Evolutionary conservation across 2,113 vertebrate genomes (phyloP).

Genomic region (Zosterops japonicus): DNA sequence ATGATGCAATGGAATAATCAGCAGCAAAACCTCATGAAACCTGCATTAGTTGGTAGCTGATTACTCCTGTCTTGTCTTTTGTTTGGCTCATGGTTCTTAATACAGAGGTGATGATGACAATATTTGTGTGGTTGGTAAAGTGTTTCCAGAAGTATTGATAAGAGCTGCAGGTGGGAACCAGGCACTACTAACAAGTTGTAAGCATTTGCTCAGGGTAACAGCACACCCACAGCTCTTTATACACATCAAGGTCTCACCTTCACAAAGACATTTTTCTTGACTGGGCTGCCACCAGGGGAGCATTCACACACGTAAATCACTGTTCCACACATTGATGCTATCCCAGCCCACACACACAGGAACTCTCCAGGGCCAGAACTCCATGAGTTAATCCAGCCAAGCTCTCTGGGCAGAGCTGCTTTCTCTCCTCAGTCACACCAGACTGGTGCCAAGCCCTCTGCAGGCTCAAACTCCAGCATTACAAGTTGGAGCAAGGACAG

Average conservation of each 20-base stretch:
- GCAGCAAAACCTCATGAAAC: neutral
- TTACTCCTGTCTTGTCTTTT: neutral
- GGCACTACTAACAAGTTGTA: neutral
- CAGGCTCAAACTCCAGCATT: neutral
- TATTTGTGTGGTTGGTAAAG: neutral
- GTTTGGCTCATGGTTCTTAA: neutral
- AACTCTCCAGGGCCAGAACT: neutral
- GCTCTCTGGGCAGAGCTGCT: neutral
- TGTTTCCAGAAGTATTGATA: neutral
- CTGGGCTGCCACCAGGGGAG: neutral
- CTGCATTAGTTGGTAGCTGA: neutral
- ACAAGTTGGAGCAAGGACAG: neutral
- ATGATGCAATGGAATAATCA: neutral
- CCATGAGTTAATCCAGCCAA: neutral
- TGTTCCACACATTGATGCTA: neutral
- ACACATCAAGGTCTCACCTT: neutral
- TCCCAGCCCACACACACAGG: neutral
- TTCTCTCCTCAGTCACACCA: neutral
- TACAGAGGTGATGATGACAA: neutral
- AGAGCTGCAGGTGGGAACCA: neutral
- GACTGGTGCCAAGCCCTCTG: neutral
- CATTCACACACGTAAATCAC: fast-evolving
- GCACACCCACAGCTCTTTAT: neutral
- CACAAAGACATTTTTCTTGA: neutral
- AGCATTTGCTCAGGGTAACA: neutral